A percentile compares a stretch with the other conserved stretches of the same genome.
Evolutionary conservation across 1,140 invertebrate species (phyloP).

Genomic region (Mesaphorura yosii): DNA sequence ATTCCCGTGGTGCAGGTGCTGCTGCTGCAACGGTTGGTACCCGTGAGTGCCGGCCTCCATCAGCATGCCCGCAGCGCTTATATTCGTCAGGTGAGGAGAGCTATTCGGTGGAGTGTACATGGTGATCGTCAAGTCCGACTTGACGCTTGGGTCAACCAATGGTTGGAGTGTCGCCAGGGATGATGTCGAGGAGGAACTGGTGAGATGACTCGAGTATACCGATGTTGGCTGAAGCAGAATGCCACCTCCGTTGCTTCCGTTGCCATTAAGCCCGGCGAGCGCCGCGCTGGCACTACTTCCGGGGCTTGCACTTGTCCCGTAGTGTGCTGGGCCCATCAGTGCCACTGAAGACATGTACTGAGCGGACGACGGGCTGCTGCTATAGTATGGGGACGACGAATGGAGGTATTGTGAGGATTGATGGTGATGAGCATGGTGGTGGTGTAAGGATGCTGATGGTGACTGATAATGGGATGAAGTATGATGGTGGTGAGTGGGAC

Average conservation of each 20-base stretch:
- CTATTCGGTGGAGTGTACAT: slow-evolving; percentile 24
- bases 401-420: slow-evolving; percentile 22
- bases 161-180: not conserved
- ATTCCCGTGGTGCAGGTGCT: slow-evolving; percentile 2
- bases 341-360: slow-evolving; percentile 18
- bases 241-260: too few species aligned
- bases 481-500: slow-evolving; percentile 20
- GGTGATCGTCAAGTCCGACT: slow-evolving; percentile 27
- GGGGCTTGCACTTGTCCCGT: not conserved
- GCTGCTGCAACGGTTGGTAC: not conserved
- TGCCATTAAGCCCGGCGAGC: not conserved
- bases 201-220: too few species aligned
- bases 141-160: slow-evolving; percentile 15
- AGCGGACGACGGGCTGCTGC: slow-evolving; percentile 7
- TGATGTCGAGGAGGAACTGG: too few species aligned
- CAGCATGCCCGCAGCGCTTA: not conserved
- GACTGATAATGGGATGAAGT: slow-evolving; percentile 14
- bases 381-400: slow-evolving; percentile 18
- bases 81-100: not conserved
- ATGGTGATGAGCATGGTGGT: slow-evolving; percentile 18
- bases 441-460: too few species aligned
- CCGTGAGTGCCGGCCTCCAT: not conserved
- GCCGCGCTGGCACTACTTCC: not conserved
- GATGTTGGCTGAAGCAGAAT: too few species aligned
- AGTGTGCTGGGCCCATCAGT: slow-evolving; percentile 16